phyloP scores from a whole-genome alignment of 2,888 invertebrate genomes.

The Aporophyla lueneburgensis region DNA sequence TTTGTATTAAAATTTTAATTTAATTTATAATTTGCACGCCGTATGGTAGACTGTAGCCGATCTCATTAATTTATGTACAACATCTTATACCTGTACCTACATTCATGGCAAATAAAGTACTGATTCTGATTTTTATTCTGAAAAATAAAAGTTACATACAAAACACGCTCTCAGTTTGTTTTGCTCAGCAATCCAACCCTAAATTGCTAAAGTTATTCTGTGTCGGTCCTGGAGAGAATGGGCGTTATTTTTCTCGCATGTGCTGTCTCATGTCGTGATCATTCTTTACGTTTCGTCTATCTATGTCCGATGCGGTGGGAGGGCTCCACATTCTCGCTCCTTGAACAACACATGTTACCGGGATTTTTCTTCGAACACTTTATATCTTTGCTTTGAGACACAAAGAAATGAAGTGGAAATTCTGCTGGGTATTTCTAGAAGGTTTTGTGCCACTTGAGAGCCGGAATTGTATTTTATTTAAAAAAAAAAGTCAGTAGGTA shows the following conservation, averaged over 20 bases:
- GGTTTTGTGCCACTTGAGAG: constrained; percentile 19
- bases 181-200: constrained; percentile 75
- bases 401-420: constrained; percentile 61
- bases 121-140: no score
- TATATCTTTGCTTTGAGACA: constrained; percentile 53
- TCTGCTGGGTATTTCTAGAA: constrained; percentile 12
- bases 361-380: constrained; percentile 55
- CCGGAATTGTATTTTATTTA: constrained; percentile 10
- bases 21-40: no score
- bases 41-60: no score
- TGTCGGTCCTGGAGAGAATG: constrained; percentile 71
- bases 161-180: constrained; percentile 46
- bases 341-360: constrained; percentile 66
- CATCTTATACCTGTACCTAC: no score
- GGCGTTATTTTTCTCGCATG: constrained; percentile 80
- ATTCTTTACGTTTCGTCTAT: constrained; percentile 88
- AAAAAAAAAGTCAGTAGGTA: background rate
- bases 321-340: constrained; percentile 47
- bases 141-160: constrained; percentile 37
- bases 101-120: no score
- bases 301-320: constrained; percentile 68
- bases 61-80: no score
- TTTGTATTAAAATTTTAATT: no score
- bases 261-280: constrained; percentile 88
- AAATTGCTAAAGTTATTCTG: constrained; percentile 79